Evolutionary conservation across 2,888 invertebrate species (phyloP), one percentile per base, ranked within the genome.

Genomic region (Lasioglossum vierecki): DNA sequence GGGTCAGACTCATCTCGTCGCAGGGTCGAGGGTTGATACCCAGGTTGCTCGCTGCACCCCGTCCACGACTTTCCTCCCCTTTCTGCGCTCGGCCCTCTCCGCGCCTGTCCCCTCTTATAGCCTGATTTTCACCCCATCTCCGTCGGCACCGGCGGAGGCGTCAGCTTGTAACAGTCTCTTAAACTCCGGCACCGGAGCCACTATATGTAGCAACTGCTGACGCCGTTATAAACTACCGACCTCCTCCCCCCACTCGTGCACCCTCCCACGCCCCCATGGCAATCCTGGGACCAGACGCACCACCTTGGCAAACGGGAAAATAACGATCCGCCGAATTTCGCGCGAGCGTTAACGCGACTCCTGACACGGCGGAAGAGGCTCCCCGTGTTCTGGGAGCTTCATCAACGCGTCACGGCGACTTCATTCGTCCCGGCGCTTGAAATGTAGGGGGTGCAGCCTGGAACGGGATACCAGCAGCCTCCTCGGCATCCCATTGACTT

Each of bases 91-190:
- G n/a, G n/a, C 22, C 57, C 57, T 66, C 68, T 63, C 87, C 80
- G 88, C 90, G 91, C 87, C 87, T 73, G 53, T n/a, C 85, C 86
- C 85, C 88, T 77, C 85, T 88, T 79, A 84, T 78, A 77, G 83
- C 86, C 85, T 75, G 89, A 90, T 91, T 92, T 88, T 89, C 92
- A 89, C 88, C 88, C 90, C 87, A 91, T 90, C 91, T 89, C 89
- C 86, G 86, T 84, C 79, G 84, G 80, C 82, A 88, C 76, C 90
- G 87, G 89, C 90, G 88, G 84, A 91, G 93, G 95, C 95, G 94
- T 94, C 95, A 95, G 95, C 95, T 95, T 95, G 95, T 93, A 94
- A 92, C 94, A 93, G 94, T 95, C 95, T 95, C 95, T 95, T 95
- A 94, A 95, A 95, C 94, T 94, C 88, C 82, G 68, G 78, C 82